phyloP scores from a whole-genome alignment of 1,140 invertebrate genomes.

The Ceratosolen fusciceps region DNA sequence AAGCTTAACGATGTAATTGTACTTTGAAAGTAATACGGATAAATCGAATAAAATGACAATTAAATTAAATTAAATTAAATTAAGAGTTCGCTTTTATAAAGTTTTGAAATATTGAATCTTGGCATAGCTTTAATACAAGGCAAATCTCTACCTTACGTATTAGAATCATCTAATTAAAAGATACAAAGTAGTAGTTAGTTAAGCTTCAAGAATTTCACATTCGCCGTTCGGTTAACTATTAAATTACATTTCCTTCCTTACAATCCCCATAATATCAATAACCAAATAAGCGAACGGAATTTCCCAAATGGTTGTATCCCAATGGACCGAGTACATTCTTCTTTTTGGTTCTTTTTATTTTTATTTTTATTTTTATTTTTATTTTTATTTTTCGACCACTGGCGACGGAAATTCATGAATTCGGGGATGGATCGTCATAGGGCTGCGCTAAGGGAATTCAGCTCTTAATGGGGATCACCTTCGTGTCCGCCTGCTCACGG shows the following conservation, averaged over 20 bases:
- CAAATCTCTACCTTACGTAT: too few relatives aligned
- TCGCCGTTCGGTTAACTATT: not conserved
- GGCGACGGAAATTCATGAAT: not conserved
- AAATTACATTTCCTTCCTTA: not conserved
- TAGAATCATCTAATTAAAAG: too few relatives aligned
- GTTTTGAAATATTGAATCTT: too few relatives aligned
- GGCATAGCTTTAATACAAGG: too few relatives aligned
- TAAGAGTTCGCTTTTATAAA: too few relatives aligned
- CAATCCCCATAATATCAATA: not conserved
- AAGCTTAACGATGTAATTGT: too few relatives aligned
- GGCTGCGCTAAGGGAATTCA: too few relatives aligned
- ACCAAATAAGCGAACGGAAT: not conserved
- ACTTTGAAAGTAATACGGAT: too few relatives aligned
- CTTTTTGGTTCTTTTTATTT: slow-evolving; percentile 1
- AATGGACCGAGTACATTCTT: not conserved
- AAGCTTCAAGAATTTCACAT: not conserved
- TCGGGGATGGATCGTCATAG: not conserved
- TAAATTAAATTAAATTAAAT: too few relatives aligned
- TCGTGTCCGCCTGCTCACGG: not conserved
- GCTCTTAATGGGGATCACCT: not conserved
- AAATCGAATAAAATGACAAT: too few relatives aligned
- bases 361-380: too few relatives aligned
- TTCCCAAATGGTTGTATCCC: slow-evolving; percentile 1
- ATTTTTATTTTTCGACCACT: too few relatives aligned
- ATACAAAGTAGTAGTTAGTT: not conserved